Percentiles rank a stretch among this genome's conserved stretches.
phyloP scores from a whole-genome alignment of 1,140 invertebrate genomes.

The Anoplolepis gracilipes region DNA sequence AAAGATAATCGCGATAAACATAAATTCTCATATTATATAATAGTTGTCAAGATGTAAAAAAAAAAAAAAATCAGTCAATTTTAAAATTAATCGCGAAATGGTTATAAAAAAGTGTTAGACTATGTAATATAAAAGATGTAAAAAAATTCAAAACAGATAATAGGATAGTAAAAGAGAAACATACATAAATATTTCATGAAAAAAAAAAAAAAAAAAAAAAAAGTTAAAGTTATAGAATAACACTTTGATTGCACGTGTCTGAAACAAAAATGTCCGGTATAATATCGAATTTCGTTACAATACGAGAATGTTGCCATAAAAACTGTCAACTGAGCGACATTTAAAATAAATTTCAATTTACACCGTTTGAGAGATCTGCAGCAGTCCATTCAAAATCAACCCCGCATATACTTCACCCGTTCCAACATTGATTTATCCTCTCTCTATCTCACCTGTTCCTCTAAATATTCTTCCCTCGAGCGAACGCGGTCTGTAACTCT shows the following conservation, averaged over 20 bases:
- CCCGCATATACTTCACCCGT: background rate
- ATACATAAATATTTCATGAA: background rate
- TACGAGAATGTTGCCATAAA: background rate
- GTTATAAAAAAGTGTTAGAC: background rate
- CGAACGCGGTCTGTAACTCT: conserved; percentile 2
- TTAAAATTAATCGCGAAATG: background rate
- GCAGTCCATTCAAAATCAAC: background rate
- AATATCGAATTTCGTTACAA: conserved; percentile 19
- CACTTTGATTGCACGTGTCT: background rate
- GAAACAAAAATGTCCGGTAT: conserved; percentile 6
- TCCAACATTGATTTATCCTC: conserved; percentile 31
- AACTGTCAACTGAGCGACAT: background rate
- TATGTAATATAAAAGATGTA: too few species aligned
- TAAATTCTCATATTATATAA: background rate
- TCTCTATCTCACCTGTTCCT: background rate
- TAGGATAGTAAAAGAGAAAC: too few species aligned
- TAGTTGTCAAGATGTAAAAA: background rate
- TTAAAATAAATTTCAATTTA: conserved; percentile 47
- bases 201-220: background rate
- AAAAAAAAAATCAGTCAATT: background rate
- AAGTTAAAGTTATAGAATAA: background rate
- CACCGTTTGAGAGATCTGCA: conserved; percentile 1
- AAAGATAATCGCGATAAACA: background rate
- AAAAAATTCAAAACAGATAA: background rate
- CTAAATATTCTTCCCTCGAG: conserved; percentile 48